Percentiles rank a stretch among this genome's conserved stretches.
These are phyloP conservation scores for Enteromius anoplus DNA, from an alignment of 2,797 vertebrate genomes.

Conservation along the genomic window DNA sequence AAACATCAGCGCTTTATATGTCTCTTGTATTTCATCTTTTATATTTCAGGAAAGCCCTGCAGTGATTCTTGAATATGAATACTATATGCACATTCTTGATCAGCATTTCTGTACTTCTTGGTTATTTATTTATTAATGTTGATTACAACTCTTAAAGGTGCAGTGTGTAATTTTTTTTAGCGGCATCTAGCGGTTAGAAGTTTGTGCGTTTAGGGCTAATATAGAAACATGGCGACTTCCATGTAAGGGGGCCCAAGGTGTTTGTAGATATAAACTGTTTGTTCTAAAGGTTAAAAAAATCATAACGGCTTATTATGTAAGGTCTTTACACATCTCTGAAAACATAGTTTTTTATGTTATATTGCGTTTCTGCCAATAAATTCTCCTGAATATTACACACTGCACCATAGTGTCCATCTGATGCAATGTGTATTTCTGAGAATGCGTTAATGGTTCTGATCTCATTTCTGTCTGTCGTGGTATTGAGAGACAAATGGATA, in stretches of 20 bases:
- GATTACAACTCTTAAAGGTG: not conserved
- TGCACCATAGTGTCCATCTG: not conserved
- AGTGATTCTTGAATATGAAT: conserved; percentile 38
- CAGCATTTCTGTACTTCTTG: conserved; percentile 31
- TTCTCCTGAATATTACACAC: no score
- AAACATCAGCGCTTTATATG: conserved; percentile 37
- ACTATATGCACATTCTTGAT: conserved; percentile 10
- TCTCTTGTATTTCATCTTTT: conserved; percentile 31
- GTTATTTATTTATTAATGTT: not conserved
- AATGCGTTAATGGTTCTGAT: conserved; percentile 18
- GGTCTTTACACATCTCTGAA: no score
- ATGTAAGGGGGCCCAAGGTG: no score
- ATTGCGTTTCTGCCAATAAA: no score
- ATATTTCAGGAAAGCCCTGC: conserved; percentile 42
- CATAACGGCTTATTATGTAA: no score
- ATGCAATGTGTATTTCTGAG: conserved; percentile 4
- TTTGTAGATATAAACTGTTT: no score
- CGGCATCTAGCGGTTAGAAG: no score
- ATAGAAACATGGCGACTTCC: no score
- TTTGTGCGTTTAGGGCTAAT: no score
- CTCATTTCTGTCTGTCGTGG: conserved; percentile 22
- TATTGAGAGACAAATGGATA: conserved; percentile 35
- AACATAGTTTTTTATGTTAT: no score
- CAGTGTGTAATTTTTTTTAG: no score
- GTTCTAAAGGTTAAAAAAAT: no score